Percentiles rank a stretch among this genome's conserved stretches.
Conservation (phyloP, 1,140 invertebrate genomes). For the Dendroctonus ponderosae region DNA sequence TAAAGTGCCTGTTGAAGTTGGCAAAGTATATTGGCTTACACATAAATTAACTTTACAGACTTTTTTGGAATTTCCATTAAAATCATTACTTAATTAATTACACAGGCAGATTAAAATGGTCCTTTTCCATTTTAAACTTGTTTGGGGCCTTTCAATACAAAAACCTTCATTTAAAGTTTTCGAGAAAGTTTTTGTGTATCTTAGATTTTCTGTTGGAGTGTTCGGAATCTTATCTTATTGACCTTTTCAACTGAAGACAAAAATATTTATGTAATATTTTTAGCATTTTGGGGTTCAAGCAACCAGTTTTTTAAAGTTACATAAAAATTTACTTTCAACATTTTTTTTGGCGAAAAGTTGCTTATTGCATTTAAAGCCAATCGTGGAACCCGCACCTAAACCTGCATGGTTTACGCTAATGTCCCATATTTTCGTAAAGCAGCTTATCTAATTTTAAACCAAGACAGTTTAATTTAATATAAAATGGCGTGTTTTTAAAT, state of each 20-base stretch:
- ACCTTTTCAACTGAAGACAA: constrained; percentile 1
- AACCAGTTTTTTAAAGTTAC: too few relatives aligned
- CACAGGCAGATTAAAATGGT: constrained; percentile 3
- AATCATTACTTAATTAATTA: constrained; percentile 4
- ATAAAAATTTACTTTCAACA: too few relatives aligned
- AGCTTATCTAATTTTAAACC: constrained; percentile 4
- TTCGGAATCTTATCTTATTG: constrained; percentile 3
- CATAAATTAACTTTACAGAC: too few relatives aligned
- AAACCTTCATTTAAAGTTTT: constrained; percentile 20
- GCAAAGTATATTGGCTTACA: too few relatives aligned
- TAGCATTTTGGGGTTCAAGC: too few relatives aligned
- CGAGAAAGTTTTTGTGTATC: constrained; percentile 15
- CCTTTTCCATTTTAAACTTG: constrained; percentile 19
- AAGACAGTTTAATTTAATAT: constrained; percentile 18
- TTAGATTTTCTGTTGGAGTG: neutral
- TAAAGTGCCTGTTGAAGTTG: too few relatives aligned
- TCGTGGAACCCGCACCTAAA: too few relatives aligned
- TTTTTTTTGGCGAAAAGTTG: too few relatives aligned
- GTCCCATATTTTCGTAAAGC: neutral
- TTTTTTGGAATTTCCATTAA: neutral
- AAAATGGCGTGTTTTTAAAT: constrained; percentile 8
- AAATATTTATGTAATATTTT: constrained; percentile 4
- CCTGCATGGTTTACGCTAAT: neutral
- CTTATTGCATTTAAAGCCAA: too few relatives aligned
- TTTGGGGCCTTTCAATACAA: constrained; percentile 17